Percentiles rank a stretch among this genome's conserved stretches.
Conservation (phyloP, 2,888 invertebrate genomes). For the Polydrusus cervinus region DNA sequence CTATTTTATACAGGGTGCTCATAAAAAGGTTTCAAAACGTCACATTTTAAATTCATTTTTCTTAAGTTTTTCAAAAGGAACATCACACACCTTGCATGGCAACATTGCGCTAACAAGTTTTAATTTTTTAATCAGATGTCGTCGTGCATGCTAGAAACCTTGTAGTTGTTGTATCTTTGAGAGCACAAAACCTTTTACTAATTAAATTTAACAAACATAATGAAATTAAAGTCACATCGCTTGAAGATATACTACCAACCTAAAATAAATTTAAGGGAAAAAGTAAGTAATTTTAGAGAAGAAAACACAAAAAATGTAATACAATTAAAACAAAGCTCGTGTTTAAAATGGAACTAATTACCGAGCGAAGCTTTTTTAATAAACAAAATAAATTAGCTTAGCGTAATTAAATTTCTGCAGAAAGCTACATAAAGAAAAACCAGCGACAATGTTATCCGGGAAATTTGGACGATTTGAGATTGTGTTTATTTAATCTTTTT, state of each 20-base stretch:
- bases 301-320: slow-evolving; percentile 17
- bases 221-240: not conserved
- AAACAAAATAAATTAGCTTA: slow-evolving; percentile 31
- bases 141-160: no score
- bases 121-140: no score
- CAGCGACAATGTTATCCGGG: slow-evolving; percentile 5
- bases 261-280: not conserved
- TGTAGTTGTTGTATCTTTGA: no score
- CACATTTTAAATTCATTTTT: no score
- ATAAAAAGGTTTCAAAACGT: no score
- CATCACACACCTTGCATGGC: no score
- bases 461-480: not conserved
- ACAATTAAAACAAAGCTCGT: slow-evolving; percentile 23
- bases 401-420: slow-evolving; percentile 17
- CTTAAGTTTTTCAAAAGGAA: no score
- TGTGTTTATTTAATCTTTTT: slow-evolving; percentile 10
- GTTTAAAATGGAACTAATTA: slow-evolving; percentile 25
- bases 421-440: slow-evolving; percentile 3
- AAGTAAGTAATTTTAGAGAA: slow-evolving; percentile 12
- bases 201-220: not conserved
- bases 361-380: slow-evolving; percentile 18
- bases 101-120: no score
- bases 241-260: slow-evolving; percentile 1
- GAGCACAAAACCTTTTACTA: not conserved
- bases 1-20: no score